Percentiles rank a stretch among this genome's conserved stretches.
phyloP scores from a whole-genome alignment of 2,888 invertebrate species.

The Calameuta filiformis region DNA sequence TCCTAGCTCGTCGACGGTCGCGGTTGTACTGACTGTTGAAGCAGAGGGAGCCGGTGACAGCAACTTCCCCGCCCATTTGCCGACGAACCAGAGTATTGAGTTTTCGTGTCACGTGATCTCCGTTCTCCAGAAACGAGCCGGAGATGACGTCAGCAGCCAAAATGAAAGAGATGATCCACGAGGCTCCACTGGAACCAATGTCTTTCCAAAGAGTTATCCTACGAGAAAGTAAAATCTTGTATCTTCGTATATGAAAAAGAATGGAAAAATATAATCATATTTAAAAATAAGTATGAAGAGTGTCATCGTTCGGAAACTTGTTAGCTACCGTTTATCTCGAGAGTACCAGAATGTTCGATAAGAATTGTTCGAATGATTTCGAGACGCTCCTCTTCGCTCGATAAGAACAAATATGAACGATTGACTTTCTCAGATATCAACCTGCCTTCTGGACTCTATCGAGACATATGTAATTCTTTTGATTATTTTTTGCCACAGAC shows the following conservation, averaged over 20 bases:
- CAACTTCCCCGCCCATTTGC: constrained; percentile 34
- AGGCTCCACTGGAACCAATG: not conserved
- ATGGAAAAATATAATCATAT: not conserved
- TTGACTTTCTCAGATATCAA: not conserved
- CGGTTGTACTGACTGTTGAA: constrained; percentile 47
- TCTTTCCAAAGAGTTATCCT: not conserved
- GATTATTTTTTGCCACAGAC: not conserved
- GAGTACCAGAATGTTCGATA: not conserved
- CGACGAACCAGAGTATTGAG: constrained; percentile 36
- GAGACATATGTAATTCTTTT: not conserved
- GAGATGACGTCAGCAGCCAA: constrained; percentile 18
- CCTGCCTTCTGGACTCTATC: not conserved
- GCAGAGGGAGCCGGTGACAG: constrained; percentile 23
- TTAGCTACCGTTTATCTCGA: not conserved
- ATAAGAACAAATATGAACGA: not conserved
- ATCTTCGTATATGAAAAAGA: not conserved
- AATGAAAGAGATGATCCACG: not conserved
- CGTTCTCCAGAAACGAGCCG: constrained; percentile 42
- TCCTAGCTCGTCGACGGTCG: constrained; percentile 43
- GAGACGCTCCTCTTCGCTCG: not conserved
- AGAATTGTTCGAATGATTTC: not conserved
- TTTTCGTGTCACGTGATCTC: constrained; percentile 46
- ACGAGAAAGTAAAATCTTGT: not conserved
- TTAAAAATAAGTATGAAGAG: not conserved
- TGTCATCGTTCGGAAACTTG: not conserved